Percentiles rank a stretch among this genome's conserved stretches.
Evolutionary conservation across 2,113 vertebrate species (phyloP).

Genomic region (Neomonachus schauinslandi): DNA sequence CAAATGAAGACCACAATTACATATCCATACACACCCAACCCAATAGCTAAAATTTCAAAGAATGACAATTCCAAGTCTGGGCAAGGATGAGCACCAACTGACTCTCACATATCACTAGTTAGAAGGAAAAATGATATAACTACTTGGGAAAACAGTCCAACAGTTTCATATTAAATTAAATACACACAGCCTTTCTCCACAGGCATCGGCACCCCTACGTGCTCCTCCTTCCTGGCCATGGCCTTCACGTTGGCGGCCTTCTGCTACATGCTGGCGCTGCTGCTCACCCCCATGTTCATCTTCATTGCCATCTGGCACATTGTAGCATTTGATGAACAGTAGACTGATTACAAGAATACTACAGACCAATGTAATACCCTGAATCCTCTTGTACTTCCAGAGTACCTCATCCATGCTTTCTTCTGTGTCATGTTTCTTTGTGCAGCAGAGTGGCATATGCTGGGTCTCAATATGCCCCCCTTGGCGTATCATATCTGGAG

Average conservation of each 20-base stretch:
- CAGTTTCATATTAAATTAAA: neutral
- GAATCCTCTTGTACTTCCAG: slow-evolving; percentile 93
- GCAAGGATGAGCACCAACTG: neutral
- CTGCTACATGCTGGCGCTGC: no score
- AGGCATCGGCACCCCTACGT: no score
- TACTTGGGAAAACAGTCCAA: neutral
- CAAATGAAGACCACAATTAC: neutral
- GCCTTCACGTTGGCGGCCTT: no score
- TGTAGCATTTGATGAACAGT: no score
- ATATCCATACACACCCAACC: neutral
- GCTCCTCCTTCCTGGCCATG: no score
- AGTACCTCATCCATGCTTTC: slow-evolving; percentile 99
- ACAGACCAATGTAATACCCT: no score
- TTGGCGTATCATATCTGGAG: slow-evolving; percentile 99
- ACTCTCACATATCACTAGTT: neutral
- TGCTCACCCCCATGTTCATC: no score
- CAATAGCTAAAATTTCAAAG: neutral
- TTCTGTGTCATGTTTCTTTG: slow-evolving; percentile 99
- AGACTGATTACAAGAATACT: no score
- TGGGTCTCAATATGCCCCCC: slow-evolving; percentile 97
- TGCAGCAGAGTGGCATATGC: slow-evolving; percentile 98
- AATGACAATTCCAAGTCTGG: neutral
- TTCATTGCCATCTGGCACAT: no score
- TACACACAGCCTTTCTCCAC: no score
- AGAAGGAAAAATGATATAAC: neutral